Conservation (phyloP, 1,140 invertebrate species). For the Tribolium madens region DNA sequence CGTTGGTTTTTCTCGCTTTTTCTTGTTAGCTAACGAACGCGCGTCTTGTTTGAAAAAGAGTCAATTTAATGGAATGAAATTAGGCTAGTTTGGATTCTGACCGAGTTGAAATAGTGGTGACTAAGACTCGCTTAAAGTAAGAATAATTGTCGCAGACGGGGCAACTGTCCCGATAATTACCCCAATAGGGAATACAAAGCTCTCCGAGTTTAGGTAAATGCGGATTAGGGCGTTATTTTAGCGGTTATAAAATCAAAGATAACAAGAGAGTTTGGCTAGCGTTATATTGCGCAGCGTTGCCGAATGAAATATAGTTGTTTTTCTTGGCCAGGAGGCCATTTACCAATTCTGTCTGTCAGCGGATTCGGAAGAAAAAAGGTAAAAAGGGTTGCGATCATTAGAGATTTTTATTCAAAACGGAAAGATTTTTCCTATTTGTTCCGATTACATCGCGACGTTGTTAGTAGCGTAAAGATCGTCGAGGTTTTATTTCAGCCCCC, state of each 20-base stretch:
- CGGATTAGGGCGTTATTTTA: conserved; percentile 16
- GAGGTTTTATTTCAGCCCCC: conserved; percentile 8
- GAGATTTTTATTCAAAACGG: conserved; percentile 27
- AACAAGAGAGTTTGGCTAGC: neutral
- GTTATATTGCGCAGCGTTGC: neutral
- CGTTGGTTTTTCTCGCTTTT: neutral
- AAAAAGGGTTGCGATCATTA: conserved; percentile 30
- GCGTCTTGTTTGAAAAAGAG: neutral
- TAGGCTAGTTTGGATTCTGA: neutral
- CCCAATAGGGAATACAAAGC: neutral
- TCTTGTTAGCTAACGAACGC: neutral
- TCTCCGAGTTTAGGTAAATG: neutral
- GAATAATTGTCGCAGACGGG: conserved; percentile 3
- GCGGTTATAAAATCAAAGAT: conserved; percentile 37
- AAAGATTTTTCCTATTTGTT: conserved; percentile 3
- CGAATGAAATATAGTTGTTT: conserved; percentile 31
- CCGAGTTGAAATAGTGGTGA: conserved; percentile 2
- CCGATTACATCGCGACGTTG: neutral
- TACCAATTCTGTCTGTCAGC: conserved; percentile 15
- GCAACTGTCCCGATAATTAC: conserved; percentile 22
- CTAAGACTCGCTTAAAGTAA: neutral
- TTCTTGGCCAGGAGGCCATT: conserved; percentile 15
- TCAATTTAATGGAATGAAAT: conserved; percentile 17
- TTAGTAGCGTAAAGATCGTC: neutral
- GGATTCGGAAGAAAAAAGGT: neutral